Evolutionary conservation across 2,797 vertebrate genomes (phyloP), one percentile per base, ranked within the genome.

Genomic region (Netta rufina): DNA sequence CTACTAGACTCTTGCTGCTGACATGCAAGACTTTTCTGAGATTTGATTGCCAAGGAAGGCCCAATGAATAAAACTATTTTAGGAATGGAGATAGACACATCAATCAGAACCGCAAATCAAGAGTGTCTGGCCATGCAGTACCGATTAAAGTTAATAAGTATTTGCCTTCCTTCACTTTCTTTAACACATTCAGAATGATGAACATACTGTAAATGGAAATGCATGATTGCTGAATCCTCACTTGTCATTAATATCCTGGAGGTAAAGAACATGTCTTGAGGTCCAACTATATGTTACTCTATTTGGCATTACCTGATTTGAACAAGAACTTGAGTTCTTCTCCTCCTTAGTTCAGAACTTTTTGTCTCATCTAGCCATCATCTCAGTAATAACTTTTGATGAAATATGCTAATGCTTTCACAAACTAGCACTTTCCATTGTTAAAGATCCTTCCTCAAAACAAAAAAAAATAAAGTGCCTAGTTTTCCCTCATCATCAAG

Each of bases 151-250:
- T 90, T 82, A 89, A 19, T 67, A 93, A 84, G 86, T 85, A 93
- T 95, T 92, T 96, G 39, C 62, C 85, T 94, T 93, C 54, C 28
- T 17, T 93, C 57, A 36, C 67, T 92, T 93, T 84, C 80, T 91
- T 64, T 83, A 87, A 82, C 49, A 75, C n/a, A 69, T 61, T 83
- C 85, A 80, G 86, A 90, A 83, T 92, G 86, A 94, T 87, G 84
- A 95, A 89, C 58, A 14, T 47, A 87, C 49, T 71, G 57, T 80
- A 95, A 96, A 93, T 70, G 69, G 61, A 92, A 97, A 93, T 74
- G 75, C 36, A 36, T 62, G 71, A 79, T 87, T 92, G 45, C 90
- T 72, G 77, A 87, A 79, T 82, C 84, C 92, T 91, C 72, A 87
- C 45, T 93, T 80, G 39, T 36, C 83, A 80, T 82, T 82, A 92